Evolutionary conservation across 2,113 vertebrate genomes (phyloP), one percentile per base, ranked within the genome.

Genomic region (Stercorarius parasiticus): DNA sequence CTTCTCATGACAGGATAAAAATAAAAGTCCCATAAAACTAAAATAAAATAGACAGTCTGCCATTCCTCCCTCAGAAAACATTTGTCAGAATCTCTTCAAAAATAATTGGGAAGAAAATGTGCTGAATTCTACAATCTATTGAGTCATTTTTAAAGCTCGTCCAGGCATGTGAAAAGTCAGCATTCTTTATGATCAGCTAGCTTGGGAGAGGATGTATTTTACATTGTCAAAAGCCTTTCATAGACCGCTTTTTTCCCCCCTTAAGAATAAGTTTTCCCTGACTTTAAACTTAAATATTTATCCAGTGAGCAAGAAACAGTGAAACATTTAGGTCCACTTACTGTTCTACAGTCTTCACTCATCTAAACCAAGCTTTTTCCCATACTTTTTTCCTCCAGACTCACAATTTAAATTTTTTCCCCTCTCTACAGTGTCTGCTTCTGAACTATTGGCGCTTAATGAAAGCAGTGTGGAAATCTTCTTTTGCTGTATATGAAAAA

Each of bases 21-120:
- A 97, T 97, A 97, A 97, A 81, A 97, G 71, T 95, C 71, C 95
- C 82, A 97, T 97, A 96, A 97, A 97, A 96, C 95, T 95, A 96
- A 98, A 97, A 97, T 95, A 94, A 97, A 98, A 90, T 92, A 97
- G 96, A 95, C 72, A 97, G 78, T 77, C 91, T 97, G 93, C 93
- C 95, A 97, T 97, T 98, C 93, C 92, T 96, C 82, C 81, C 90
- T 94, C 86, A 95, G 92, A 97, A 97, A 96, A 96, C 55, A 94
- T 97, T 97, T 97, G 95, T 97, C 98, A 98, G 86, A 72, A 97
- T 87, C 84, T 74, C 89, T 98, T 98, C 97, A 97, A 96, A 98
- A 98, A 96, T 98, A 98, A 98, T 98, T 98, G 97, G 96, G 86
- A 92, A 97, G 94, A 98, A 97, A 97, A 98, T 94, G 69, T 93